Percentiles rank a stretch among this genome's conserved stretches.
Conservation (phyloP, 2,888 invertebrate genomes). For the Gymnosoma rotundatum region DNA sequence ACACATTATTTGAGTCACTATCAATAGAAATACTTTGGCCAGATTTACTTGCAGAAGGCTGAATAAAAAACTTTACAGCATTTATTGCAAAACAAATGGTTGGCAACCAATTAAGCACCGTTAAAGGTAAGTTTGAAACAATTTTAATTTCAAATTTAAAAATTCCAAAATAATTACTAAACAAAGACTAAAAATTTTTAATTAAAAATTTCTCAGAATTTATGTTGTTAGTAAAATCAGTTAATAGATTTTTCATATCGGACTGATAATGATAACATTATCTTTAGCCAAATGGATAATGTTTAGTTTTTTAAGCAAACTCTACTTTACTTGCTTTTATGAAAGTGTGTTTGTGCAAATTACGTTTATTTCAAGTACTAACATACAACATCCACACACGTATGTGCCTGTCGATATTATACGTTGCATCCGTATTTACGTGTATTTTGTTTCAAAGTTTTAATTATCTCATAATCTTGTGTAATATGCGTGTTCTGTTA, state of each 20-base stretch:
- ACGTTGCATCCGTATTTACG: background rate
- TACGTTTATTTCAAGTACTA: background rate
- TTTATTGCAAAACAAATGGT: constrained; percentile 99
- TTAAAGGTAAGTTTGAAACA: constrained; percentile 90
- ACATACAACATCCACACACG: background rate
- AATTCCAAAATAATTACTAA: background rate
- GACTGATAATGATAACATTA: background rate
- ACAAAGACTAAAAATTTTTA: background rate
- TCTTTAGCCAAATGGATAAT: background rate
- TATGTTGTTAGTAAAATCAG: constrained; percentile 1
- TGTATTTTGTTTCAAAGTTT: constrained; percentile 33
- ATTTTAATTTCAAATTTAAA: background rate
- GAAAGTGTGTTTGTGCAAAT: background rate
- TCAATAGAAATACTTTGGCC: too few relatives aligned
- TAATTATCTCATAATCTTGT: constrained; percentile 66
- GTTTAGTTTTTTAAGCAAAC: background rate
- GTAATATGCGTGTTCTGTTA: constrained; percentile 49
- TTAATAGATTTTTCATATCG: background rate
- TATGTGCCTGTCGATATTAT: constrained; percentile 8
- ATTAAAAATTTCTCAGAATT: constrained; percentile 21
- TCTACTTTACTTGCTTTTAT: background rate
- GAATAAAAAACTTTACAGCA: constrained; percentile 85
- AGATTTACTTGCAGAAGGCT: too few relatives aligned
- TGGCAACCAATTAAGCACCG: constrained; percentile 98
- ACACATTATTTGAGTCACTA: background rate